Evolutionary conservation across 2,888 invertebrate genomes (phyloP), one percentile per base, ranked within the genome.

Genomic region (Scrobipalpa costella): DNA sequence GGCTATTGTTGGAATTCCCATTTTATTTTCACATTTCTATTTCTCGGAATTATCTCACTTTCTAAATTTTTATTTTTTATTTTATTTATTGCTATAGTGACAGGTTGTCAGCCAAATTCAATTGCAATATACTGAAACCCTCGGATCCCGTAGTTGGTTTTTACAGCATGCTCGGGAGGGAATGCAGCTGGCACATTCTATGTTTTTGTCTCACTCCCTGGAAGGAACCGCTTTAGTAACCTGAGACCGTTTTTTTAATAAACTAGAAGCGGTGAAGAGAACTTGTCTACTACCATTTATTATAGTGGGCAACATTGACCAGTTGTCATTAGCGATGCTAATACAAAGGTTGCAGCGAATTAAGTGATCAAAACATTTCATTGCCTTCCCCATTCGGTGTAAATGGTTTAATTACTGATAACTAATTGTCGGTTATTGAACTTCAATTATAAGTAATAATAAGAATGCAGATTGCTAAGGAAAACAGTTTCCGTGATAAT

Each of bases 301-400:
- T 40, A 3, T 13, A 40, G n/a, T 8, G 11, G 50, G 50, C 50
- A 50, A 50, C 21, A 17, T 21, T 9, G 19, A 7, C 8, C 47
- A 49, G 3, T 34, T 34, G 1, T 47, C 47, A 60, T 60, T 60
- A 60, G 7, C 8, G 49, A 60, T 60, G 49, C 60, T 49, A 60
- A 60, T 60, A 47, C n/a, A 3, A 33, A 60, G 33, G 60, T 34
- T 60, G 60, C 58, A 38, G n/a, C 44, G 40, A 60, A 60, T 60
- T 60, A 49, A 60, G 60, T 60, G 60, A 60, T 58, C 58, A 58
- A 58, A 44, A 44, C 15, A 17, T 57, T 36, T 19, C 19, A 38
- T 38, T 57, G 38, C 17, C 38, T n/a, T 38, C 36, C 57, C 40
- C 17, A 11, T 44, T 57, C 19, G 17, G 58, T 44, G 44, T n/a